Evolutionary conservation across 23 tunicate genomes (phyloP).

Genomic region (Halocynthia roretzi): DNA sequence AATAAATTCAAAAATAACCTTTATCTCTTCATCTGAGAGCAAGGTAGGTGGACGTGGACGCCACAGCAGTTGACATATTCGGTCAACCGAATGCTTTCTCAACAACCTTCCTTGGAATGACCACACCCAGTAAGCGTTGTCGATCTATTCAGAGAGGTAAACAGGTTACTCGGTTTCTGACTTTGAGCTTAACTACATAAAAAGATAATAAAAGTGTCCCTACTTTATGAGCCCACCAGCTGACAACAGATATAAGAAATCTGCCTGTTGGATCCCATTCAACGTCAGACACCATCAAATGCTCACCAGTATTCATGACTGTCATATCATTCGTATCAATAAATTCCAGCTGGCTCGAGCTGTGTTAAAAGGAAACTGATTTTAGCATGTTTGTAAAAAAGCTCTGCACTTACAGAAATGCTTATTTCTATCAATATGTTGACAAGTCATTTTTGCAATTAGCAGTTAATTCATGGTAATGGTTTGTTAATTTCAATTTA

Average conservation of each 20-base stretch:
- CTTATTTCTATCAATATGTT: neutral
- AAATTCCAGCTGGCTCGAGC: constrained; percentile 69
- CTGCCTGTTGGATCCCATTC: constrained; percentile 99
- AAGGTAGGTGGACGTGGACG: constrained; percentile 84
- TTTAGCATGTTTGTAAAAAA: neutral
- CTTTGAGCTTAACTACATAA: too few relatives aligned
- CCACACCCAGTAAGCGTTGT: constrained; percentile 97
- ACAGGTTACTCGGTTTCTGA: too few relatives aligned
- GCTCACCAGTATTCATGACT: constrained; percentile 91
- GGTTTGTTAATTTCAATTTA: too few relatives aligned
- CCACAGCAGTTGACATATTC: constrained; percentile 87
- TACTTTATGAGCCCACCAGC: constrained; percentile 93
- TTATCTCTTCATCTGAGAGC: constrained; percentile 52
- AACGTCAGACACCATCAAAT: constrained; percentile 83
- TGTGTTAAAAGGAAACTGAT: neutral
- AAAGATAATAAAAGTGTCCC: neutral
- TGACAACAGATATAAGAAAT: constrained; percentile 76
- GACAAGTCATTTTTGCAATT: too few relatives aligned
- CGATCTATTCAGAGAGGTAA: constrained; percentile 23
- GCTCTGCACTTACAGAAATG: neutral
- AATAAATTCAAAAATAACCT: constrained; percentile 27
- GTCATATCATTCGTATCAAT: constrained; percentile 88
- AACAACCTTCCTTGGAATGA: constrained; percentile 97
- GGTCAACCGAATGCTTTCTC: constrained; percentile 56
- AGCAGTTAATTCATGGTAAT: too few relatives aligned